Evolutionary conservation across 30 jellyfish, hydroid and myxozoan genomes (phyloP).

Genomic region (Hydractinia echinata): DNA sequence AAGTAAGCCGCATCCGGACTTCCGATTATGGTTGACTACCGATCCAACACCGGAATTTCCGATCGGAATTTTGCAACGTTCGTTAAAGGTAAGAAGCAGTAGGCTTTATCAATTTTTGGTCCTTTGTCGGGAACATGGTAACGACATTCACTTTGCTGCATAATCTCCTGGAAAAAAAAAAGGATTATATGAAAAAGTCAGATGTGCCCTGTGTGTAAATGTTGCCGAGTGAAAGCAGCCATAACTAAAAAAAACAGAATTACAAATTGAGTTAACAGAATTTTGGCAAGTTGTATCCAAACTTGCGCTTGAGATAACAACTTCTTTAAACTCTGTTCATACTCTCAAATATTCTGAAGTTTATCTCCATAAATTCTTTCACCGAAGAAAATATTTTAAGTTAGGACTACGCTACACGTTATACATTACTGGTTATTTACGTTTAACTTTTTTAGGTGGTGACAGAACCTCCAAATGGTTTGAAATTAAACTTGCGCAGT

Average conservation of each 20-base stretch:
- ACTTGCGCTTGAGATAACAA: too few relatives aligned
- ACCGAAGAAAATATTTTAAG: too few relatives aligned
- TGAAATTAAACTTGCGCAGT: slow-evolving; percentile 78
- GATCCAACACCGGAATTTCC: slow-evolving; percentile 98
- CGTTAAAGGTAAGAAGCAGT: slow-evolving; percentile 55
- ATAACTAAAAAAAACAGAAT: too few relatives aligned
- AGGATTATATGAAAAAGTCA: neutral
- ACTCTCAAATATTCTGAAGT: too few relatives aligned
- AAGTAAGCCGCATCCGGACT: slow-evolving; percentile 86
- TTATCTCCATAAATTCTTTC: too few relatives aligned
- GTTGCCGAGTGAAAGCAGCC: too few relatives aligned
- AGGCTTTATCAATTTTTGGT: neutral
- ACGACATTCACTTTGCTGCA: too few relatives aligned
- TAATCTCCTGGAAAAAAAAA: neutral
- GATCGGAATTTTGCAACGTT: slow-evolving; percentile 83
- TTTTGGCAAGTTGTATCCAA: too few relatives aligned
- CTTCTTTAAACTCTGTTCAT: too few relatives aligned
- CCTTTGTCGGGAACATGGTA: neutral
- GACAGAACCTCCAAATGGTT: slow-evolving; percentile 94
- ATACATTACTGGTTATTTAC: too few relatives aligned
- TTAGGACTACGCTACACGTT: too few relatives aligned
- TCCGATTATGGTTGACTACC: slow-evolving; percentile 89
- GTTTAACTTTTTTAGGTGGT: slow-evolving; percentile 56
- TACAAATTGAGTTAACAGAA: too few relatives aligned
- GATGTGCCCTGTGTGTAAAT: neutral